These are phyloP conservation scores for Nineta flava DNA, from an alignment of 2,888 invertebrate species.

Conservation along the genomic window DNA sequence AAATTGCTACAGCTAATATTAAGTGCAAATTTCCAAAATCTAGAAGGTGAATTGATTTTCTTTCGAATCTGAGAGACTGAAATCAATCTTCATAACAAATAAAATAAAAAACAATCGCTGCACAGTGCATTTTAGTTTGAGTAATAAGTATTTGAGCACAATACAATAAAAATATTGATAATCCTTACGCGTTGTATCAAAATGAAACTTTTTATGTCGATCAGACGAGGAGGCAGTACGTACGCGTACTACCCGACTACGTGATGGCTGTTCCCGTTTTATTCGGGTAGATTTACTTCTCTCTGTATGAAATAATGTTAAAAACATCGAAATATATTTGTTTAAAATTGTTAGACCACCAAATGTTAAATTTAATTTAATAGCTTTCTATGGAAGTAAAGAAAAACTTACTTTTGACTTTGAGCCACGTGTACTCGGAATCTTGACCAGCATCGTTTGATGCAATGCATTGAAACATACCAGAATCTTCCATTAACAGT, in stretches of 20 bases:
- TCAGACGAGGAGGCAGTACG: conserved; percentile 21
- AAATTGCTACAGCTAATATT: no score
- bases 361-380: conserved; percentile 6
- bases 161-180: conserved; percentile 6
- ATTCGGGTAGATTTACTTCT: background rate
- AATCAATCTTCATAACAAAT: no score
- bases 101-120: no score
- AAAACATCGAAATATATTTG: background rate
- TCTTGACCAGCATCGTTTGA: conserved; percentile 81
- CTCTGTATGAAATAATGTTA: background rate
- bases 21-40: no score
- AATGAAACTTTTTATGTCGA: conserved; percentile 26
- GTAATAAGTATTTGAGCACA: conserved; percentile 3
- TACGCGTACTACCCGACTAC: conserved; percentile 22
- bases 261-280: background rate
- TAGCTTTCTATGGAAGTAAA: conserved; percentile 8
- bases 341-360: background rate
- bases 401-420: conserved; percentile 74
- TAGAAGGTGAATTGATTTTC: no score
- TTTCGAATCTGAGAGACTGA: no score
- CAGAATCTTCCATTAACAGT: conserved; percentile 70
- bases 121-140: conserved; percentile 1
- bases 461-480: conserved; percentile 91
- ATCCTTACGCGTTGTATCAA: conserved; percentile 25
- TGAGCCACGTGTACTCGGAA: conserved; percentile 79